These are phyloP conservation scores for Oscheius sp. DNA, from an alignment of 2,888 invertebrate genomes.

Conservation along the genomic window DNA sequence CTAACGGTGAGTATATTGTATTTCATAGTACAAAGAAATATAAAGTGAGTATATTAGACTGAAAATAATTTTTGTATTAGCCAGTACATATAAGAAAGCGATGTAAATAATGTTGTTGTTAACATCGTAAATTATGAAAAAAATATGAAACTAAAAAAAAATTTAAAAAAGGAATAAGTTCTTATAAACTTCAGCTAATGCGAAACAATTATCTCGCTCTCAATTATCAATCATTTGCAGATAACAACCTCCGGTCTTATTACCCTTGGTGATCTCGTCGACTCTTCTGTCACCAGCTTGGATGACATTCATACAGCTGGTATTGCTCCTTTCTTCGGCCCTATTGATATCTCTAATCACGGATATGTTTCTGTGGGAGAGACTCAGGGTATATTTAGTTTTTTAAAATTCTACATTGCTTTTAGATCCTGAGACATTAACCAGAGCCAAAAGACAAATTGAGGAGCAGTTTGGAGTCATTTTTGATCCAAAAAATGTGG, in stretches of 20 bases:
- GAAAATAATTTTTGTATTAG: too few species aligned
- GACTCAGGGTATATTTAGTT: constrained; percentile 35
- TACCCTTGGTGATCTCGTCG: constrained; percentile 51
- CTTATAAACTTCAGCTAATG: too few species aligned
- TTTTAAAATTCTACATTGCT: background rate
- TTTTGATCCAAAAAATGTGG: constrained; percentile 61
- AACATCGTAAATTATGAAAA: too few species aligned
- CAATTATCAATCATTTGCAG: constrained; percentile 32
- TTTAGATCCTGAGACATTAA: constrained; percentile 49
- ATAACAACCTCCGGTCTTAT: constrained; percentile 66
- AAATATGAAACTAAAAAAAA: background rate
- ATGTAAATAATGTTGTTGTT: too few species aligned
- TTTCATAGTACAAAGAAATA: background rate
- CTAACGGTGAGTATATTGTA: constrained; percentile 52
- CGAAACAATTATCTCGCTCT: too few species aligned
- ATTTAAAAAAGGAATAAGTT: too few species aligned
- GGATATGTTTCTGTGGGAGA: constrained; percentile 44
- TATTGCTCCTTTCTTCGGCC: constrained; percentile 68
- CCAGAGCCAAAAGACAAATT: constrained; percentile 51
- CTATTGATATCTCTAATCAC: constrained; percentile 54
- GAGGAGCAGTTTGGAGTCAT: constrained; percentile 48
- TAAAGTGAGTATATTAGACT: background rate
- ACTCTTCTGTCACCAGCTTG: constrained; percentile 39
- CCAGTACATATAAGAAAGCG: too few species aligned
- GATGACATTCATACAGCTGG: constrained; percentile 60